phyloP scores from a whole-genome alignment of 1,140 invertebrate genomes.

The Steinernema feltiae region DNA sequence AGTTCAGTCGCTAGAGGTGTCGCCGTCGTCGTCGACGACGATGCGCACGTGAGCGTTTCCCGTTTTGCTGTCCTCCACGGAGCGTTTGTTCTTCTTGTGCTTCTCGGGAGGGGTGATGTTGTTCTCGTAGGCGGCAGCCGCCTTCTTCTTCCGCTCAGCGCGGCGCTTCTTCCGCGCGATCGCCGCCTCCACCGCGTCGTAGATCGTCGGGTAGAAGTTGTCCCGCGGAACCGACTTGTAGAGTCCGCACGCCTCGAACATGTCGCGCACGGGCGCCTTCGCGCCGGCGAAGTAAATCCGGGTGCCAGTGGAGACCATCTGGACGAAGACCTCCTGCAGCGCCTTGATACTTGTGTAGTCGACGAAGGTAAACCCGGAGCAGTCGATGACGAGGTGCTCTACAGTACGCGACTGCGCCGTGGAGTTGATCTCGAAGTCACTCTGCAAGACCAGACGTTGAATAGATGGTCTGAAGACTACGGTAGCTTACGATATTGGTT shows the following conservation, averaged over 20 bases:
- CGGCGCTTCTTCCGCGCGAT: not conserved
- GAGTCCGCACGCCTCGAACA: slow-evolving; percentile 30
- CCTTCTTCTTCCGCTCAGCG: slow-evolving; percentile 10
- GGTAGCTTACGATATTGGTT: not conserved
- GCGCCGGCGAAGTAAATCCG: slow-evolving; percentile 16
- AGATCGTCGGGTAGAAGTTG: slow-evolving; percentile 41
- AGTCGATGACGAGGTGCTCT: slow-evolving; percentile 44
- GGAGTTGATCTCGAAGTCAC: slow-evolving; percentile 17
- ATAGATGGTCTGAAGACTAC: slow-evolving; percentile 11
- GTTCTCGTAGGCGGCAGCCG: slow-evolving; percentile 3
- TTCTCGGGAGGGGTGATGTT: not conserved
- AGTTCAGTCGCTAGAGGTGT: not conserved
- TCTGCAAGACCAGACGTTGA: slow-evolving; percentile 25
- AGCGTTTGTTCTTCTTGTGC: not conserved
- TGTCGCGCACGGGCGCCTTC: slow-evolving; percentile 31
- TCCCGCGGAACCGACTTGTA: slow-evolving; percentile 32
- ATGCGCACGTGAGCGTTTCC: not conserved
- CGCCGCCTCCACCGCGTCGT: slow-evolving; percentile 33
- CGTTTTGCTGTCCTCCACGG: not conserved
- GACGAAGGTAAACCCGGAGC: slow-evolving; percentile 53
- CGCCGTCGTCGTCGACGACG: not conserved
- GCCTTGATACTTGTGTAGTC: slow-evolving; percentile 43
- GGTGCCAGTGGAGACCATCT: slow-evolving; percentile 10
- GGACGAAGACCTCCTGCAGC: slow-evolving; percentile 19
- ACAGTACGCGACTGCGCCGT: slow-evolving; percentile 19